Conservation (phyloP, 2,113 vertebrate species). For the Carassius gibelio region DNA sequence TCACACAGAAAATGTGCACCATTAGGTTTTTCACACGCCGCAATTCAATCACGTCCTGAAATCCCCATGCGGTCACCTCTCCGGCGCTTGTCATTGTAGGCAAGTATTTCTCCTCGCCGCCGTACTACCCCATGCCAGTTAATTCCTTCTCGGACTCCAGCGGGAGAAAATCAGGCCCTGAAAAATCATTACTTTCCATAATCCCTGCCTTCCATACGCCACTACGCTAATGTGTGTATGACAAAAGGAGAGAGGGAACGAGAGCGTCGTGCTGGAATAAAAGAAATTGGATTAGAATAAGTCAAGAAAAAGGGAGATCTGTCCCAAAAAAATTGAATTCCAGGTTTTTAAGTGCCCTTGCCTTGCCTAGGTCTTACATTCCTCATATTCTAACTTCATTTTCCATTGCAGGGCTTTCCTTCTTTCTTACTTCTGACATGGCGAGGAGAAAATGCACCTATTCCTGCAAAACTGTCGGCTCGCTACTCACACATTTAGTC, state of each 20-base stretch:
- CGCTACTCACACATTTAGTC: constrained; percentile 52
- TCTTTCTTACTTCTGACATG: constrained; percentile 40
- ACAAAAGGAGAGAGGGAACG: constrained; percentile 51
- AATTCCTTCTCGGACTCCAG: constrained; percentile 50
- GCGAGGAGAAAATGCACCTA: constrained; percentile 37
- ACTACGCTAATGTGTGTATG: constrained; percentile 55
- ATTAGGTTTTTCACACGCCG: constrained; percentile 57
- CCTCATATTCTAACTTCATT: constrained; percentile 52
- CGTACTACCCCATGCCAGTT: constrained; percentile 42
- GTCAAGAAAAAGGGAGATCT: constrained; percentile 53
- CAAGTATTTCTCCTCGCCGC: constrained; percentile 40
- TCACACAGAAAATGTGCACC: constrained; percentile 61
- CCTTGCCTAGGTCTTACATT: constrained; percentile 52
- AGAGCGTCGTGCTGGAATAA: constrained; percentile 48
- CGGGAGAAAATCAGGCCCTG: constrained; percentile 49
- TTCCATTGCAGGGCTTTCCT: constrained; percentile 24
- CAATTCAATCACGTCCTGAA: constrained; percentile 61
- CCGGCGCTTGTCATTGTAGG: constrained; percentile 30
- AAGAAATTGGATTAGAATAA: constrained; percentile 59
- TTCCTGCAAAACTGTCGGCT: constrained; percentile 46
- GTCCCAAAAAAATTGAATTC: constrained; percentile 47
- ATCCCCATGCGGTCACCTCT: constrained; percentile 49
- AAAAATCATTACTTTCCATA: constrained; percentile 58
- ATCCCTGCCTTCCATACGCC: constrained; percentile 48
- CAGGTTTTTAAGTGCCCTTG: constrained; percentile 56